A percentile compares a stretch with the other conserved stretches of the same genome.
These are phyloP conservation scores for Petromus typicus DNA, from an alignment of 2,113 vertebrate genomes.

Conservation along the genomic window DNA sequence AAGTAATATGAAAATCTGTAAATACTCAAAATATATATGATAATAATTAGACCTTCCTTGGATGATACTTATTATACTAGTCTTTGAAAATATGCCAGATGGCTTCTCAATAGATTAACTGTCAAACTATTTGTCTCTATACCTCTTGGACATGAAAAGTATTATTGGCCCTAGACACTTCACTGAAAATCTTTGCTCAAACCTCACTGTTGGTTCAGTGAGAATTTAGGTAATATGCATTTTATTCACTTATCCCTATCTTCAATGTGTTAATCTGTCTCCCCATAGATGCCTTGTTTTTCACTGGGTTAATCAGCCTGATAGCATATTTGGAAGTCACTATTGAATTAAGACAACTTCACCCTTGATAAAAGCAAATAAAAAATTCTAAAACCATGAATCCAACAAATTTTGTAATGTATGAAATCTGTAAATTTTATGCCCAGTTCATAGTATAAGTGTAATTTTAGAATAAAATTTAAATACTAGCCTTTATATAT, in stretches of 20 bases:
- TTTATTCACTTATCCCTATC: not conserved
- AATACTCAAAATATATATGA: not conserved
- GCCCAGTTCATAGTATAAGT: not conserved
- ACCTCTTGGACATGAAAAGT: not conserved
- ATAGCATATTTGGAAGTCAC: not conserved
- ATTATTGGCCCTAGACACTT: not conserved
- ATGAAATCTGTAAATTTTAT: not conserved
- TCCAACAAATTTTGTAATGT: not conserved
- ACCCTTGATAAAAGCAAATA: not conserved
- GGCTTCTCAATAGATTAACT: not conserved
- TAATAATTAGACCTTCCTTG: not conserved
- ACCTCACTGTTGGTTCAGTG: not conserved
- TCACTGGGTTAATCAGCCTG: not conserved
- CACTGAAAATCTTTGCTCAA: not conserved
- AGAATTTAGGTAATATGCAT: not conserved
- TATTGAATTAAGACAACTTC: not conserved
- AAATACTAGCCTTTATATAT: not conserved
- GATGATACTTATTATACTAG: not conserved
- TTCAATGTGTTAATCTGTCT: not conserved
- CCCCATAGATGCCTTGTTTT: not conserved
- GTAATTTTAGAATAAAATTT: not conserved
- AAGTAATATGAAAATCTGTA: not conserved
- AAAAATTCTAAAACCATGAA: not conserved
- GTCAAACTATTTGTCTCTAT: not conserved
- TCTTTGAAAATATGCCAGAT: not conserved